A percentile compares a stretch with the other conserved stretches of the same genome.
phyloP scores from a whole-genome alignment of 1,140 invertebrate genomes.

The Ladona fulva region DNA sequence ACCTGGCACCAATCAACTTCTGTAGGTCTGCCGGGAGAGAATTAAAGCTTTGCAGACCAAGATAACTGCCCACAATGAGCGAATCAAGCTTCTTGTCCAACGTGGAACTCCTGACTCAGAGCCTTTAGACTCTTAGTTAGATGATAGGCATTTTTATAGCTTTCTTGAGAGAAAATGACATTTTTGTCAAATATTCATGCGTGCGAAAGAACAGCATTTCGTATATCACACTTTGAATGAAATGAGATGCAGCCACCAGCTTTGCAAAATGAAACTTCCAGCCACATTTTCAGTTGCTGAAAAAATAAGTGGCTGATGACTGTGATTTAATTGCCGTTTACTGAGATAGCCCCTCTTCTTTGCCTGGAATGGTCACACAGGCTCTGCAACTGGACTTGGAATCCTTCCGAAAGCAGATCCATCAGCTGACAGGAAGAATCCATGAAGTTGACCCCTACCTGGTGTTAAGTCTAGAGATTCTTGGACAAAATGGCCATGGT shows the following conservation, averaged over 20 bases:
- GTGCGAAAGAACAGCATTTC: background rate
- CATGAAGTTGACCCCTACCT: conserved; percentile 62
- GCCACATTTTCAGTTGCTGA: conserved; percentile 13
- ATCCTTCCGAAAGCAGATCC: conserved; percentile 52
- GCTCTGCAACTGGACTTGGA: conserved; percentile 54
- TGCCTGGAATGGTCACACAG: conserved; percentile 47
- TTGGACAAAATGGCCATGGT: conserved; percentile 11
- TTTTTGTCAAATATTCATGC: background rate
- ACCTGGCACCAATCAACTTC: conserved; percentile 17
- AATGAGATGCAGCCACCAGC: conserved; percentile 23
- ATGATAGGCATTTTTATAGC: background rate
- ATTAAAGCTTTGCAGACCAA: conserved; percentile 79
- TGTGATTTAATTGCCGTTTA: conserved; percentile 17
- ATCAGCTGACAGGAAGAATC: conserved; percentile 55
- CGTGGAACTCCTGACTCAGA: conserved; percentile 72
- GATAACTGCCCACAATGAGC: conserved; percentile 74
- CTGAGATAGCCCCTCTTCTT: conserved; percentile 28
- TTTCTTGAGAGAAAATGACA: conserved; percentile 11
- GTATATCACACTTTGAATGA: conserved; percentile 18
- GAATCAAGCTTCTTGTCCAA: conserved; percentile 75
- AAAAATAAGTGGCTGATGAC: conserved; percentile 16
- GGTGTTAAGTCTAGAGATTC: conserved; percentile 19
- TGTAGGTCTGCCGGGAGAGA: conserved; percentile 71
- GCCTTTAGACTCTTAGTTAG: conserved; percentile 38
- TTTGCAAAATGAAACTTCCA: conserved; percentile 17